phyloP scores from a whole-genome alignment of 1,140 invertebrate genomes.

The Pectinophora gossypiella region DNA sequence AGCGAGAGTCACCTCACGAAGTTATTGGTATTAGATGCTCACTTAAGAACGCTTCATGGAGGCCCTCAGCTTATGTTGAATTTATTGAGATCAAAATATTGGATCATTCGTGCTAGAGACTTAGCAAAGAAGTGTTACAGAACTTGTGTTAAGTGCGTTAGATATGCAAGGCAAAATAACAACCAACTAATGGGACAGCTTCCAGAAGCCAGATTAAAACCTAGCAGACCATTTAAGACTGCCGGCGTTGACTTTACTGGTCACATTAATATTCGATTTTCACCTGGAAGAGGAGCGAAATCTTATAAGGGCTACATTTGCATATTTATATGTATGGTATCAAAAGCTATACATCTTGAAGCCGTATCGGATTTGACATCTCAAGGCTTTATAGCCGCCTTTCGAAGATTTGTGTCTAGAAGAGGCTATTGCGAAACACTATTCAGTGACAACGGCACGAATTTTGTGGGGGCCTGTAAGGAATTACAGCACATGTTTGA shows the following conservation, averaged over 20 bases:
- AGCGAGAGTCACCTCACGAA: constrained; percentile 21
- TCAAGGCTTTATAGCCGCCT: too few relatives aligned
- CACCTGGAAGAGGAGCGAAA: constrained; percentile 2
- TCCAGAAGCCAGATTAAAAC: constrained; percentile 29
- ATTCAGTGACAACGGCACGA: too few relatives aligned
- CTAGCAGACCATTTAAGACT: constrained; percentile 32
- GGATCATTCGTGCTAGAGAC: constrained; percentile 19
- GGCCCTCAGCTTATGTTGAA: constrained; percentile 17
- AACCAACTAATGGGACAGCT: constrained; percentile 42
- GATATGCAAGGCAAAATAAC: neutral
- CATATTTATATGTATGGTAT: constrained; percentile 16
- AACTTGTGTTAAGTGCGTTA: constrained; percentile 9
- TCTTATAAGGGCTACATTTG: constrained; percentile 8
- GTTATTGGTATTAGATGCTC: constrained; percentile 32
- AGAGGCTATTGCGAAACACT: too few relatives aligned
- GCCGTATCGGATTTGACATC: too few relatives aligned
- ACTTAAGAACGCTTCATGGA: constrained; percentile 27
- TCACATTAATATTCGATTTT: constrained; percentile 23
- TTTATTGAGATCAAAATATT: constrained; percentile 18
- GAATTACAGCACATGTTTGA: neutral
- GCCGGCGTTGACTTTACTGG: constrained; percentile 53
- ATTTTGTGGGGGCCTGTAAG: too few relatives aligned
- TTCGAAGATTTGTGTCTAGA: too few relatives aligned
- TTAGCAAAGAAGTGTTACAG: constrained; percentile 9
- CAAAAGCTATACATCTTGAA: neutral